These are phyloP conservation scores for Galbula dea DNA, from an alignment of 2,113 vertebrate species.

Conservation along the genomic window DNA sequence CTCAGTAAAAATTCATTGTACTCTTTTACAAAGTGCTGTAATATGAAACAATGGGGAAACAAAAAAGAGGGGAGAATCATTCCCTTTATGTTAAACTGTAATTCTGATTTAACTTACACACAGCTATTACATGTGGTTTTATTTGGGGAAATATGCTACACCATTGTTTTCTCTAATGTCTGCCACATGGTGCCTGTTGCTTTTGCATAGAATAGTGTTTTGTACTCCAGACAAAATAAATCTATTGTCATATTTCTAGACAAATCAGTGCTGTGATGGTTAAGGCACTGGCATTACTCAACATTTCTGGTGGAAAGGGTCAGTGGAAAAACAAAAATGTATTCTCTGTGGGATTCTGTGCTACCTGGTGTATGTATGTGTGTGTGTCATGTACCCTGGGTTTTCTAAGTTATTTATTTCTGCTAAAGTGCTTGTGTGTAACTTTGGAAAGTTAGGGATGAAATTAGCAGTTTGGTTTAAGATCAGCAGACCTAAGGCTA, in stretches of 20 bases:
- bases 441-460: background rate
- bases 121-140: constrained; percentile 23
- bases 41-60: background rate
- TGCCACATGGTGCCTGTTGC: constrained; percentile 13
- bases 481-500: background rate
- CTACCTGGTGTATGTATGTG: background rate
- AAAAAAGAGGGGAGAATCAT: background rate
- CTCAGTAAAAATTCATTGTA: background rate
- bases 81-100: background rate
- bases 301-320: background rate
- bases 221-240: background rate
- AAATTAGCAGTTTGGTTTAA: background rate
- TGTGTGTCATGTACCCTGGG: background rate
- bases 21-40: background rate
- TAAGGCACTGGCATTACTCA: background rate
- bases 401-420: background rate
- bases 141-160: constrained; percentile 15
- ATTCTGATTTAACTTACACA: background rate
- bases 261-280: background rate
- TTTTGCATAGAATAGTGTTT: background rate
- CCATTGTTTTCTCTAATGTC: constrained; percentile 30
- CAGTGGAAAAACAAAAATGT: background rate
- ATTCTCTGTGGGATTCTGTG: background rate
- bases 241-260: background rate
- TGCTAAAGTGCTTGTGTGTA: background rate